A percentile compares a stretch with the other conserved stretches of the same genome.
These are phyloP conservation scores for Melolontha melolontha DNA, from an alignment of 2,888 invertebrate species.

Conservation along the genomic window DNA sequence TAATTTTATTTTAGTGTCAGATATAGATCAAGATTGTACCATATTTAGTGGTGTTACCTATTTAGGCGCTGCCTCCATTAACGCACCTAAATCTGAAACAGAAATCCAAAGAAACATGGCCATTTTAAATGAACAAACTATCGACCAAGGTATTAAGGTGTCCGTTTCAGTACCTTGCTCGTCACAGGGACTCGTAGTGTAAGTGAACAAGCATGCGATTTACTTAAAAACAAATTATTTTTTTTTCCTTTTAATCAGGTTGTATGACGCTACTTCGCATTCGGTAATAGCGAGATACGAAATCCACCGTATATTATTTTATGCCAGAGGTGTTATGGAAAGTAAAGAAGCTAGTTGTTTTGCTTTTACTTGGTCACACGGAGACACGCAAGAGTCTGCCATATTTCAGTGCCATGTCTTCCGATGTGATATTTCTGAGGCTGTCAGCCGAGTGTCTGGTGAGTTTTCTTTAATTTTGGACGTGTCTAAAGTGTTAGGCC, in stretches of 20 bases:
- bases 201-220: conserved; percentile 63
- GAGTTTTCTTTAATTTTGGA: conserved; percentile 58
- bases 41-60: conserved; percentile 94
- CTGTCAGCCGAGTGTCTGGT: conserved; percentile 84
- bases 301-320: conserved; percentile 93
- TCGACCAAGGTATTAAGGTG: conserved; percentile 84
- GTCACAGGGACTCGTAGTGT: conserved; percentile 95
- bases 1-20: conserved; percentile 71
- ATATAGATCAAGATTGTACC: conserved; percentile 89
- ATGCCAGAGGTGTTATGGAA: conserved; percentile 88
- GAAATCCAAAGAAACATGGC: conserved; percentile 96
- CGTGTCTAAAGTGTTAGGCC: conserved; percentile 8
- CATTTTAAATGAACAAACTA: conserved; percentile 84
- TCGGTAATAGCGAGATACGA: conserved; percentile 89
- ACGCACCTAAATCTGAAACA: conserved; percentile 90
- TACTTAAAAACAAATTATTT: conserved; percentile 16
- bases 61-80: conserved; percentile 90
- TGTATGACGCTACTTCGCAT: conserved; percentile 86
- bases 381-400: conserved; percentile 87
- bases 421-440: conserved; percentile 93
- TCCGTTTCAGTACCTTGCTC: conserved; percentile 93
- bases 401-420: conserved; percentile 98
- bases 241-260: conserved; percentile 64
- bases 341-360: conserved; percentile 93
- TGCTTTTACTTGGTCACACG: conserved; percentile 97